These are phyloP conservation scores for Molossus molossus DNA, from an alignment of 2,797 vertebrate species.

Conservation along the genomic window DNA sequence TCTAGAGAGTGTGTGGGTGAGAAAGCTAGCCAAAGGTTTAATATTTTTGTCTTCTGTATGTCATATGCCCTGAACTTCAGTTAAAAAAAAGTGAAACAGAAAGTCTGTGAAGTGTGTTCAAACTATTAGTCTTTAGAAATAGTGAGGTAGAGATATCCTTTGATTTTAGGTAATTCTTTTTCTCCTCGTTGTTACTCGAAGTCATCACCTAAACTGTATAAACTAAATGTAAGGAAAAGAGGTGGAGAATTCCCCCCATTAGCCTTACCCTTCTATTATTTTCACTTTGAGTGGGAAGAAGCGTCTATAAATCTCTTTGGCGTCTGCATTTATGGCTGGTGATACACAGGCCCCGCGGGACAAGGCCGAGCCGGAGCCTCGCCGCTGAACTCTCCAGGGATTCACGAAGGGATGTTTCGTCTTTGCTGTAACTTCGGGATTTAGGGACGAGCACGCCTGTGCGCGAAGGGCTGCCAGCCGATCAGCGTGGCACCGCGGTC, in stretches of 20 bases:
- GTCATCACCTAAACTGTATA: background rate
- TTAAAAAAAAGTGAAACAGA: background rate
- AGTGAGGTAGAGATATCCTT: background rate
- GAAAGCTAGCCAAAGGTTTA: background rate
- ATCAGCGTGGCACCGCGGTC: background rate
- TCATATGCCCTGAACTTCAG: background rate
- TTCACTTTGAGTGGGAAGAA: conserved; percentile 36
- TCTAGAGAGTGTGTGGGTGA: background rate
- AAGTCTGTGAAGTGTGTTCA: background rate
- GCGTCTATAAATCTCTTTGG: background rate
- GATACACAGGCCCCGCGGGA: background rate
- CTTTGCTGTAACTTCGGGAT: background rate
- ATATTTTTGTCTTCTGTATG: background rate
- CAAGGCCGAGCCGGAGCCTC: background rate
- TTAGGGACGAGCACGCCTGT: background rate
- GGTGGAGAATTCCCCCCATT: background rate
- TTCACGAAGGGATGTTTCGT: background rate
- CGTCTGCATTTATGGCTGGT: background rate
- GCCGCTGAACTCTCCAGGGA: background rate
- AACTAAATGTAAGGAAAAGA: conserved; percentile 6
- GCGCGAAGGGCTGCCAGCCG: background rate
- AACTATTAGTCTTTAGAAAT: background rate
- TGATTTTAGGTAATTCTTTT: background rate
- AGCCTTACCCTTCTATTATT: background rate
- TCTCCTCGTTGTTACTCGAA: background rate